Evolutionary conservation across 2,888 invertebrate genomes (phyloP).

Genomic region (Petrophora chlorosata): DNA sequence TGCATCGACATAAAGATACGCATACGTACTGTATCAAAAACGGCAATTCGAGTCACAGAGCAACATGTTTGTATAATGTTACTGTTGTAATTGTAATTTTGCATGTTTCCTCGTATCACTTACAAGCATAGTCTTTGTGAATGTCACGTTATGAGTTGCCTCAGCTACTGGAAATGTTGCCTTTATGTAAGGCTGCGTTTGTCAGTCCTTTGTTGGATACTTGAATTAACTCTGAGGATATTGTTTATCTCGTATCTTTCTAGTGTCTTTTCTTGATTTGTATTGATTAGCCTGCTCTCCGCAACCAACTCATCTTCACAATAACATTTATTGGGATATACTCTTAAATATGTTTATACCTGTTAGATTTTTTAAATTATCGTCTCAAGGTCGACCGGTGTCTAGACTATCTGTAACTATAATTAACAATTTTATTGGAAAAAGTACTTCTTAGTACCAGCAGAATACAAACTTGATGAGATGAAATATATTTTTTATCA

Average conservation of each 20-base stretch:
- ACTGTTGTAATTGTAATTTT: conserved; percentile 24
- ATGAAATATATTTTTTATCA: too few species aligned
- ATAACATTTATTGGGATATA: too few species aligned
- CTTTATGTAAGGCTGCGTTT: conserved; percentile 6
- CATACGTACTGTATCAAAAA: conserved; percentile 1
- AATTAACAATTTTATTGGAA: too few species aligned
- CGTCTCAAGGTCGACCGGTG: too few species aligned
- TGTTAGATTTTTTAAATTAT: too few species aligned
- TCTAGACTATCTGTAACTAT: too few species aligned
- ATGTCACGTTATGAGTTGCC: conserved; percentile 11
- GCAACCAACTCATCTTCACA: too few species aligned
- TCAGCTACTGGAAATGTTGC: conserved; percentile 12
- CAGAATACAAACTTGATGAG: too few species aligned
- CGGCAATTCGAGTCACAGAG: conserved; percentile 5
- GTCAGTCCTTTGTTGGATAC: conserved; percentile 16
- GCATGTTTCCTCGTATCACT: conserved; percentile 21
- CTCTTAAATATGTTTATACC: too few species aligned
- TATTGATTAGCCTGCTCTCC: background rate
- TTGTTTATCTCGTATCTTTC: background rate
- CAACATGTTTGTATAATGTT: conserved; percentile 6
- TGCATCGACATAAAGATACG: too few species aligned
- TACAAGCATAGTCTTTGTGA: conserved; percentile 22
- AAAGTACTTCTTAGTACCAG: too few species aligned
- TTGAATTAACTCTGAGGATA: conserved; percentile 1
- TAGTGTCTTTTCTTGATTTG: background rate